Base-by-base conservation (phyloP, 2,888 invertebrate genomes). In the Cyclophora punctaria region DNA sequence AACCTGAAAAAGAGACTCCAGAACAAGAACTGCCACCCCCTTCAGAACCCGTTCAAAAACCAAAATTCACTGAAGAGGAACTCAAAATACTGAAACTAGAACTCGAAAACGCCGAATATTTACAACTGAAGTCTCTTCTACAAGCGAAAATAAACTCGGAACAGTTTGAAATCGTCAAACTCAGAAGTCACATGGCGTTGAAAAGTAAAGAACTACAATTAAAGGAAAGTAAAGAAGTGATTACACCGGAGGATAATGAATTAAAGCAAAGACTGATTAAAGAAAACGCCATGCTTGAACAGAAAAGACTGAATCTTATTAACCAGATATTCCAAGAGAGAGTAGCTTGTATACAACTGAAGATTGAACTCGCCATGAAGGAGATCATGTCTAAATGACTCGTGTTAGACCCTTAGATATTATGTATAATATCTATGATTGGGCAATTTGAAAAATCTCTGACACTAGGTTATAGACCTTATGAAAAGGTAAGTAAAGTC, bases 311-410 rank as follows among this genome's bases (percentile, higher is more conserved):
- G 66, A 91, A 90, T 60, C 78, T 94, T 46, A 90, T 92, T 47
- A 91, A 91, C 61, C 93, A 93, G 69, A 92, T 94, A 60, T 92
- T 93, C 66, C 93, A 93, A 71, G 94, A 94, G 66, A 89, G 92
- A 60, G 92, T 92, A 47, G 92, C 93, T 33, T 93, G 93, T 69
- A 90, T 94, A 57, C 91, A 93, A 54, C 78, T 94, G n/a, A 91
- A 93, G 68, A 93, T 94, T 48, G 92, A 93, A 64, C 72, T 93
- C 43, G 91, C 91, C 43, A 89, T 91, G 80, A 90, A 91, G 55
- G 91, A 90, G 65, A 87, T 89, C 56, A 63, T 88, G 42, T 87
- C 83, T 0, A 84, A 85, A 59, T 83, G 34, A 44, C 83, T 2
- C 37, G 4, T 5, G 37, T 4, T 37, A 4, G 37, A 37, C 37